Evolutionary conservation across 2,797 vertebrate genomes (phyloP).

Genomic region (Pitangus sulphuratus): DNA sequence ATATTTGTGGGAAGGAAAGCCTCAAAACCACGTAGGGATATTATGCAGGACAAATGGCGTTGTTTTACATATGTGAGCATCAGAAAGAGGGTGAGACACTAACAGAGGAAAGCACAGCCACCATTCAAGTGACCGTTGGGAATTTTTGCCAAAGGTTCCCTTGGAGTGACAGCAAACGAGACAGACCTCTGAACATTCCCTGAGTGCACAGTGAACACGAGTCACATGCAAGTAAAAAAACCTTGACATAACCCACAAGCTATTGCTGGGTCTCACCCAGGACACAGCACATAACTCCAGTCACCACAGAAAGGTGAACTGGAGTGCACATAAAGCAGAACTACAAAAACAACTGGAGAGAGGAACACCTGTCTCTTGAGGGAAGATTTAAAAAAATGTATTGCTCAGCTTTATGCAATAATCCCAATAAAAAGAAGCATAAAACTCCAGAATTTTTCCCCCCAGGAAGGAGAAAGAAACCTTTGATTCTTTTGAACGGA

Average conservation of each 20-base stretch:
- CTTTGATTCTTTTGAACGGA: slow-evolving; percentile 21
- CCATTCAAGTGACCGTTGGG: neutral
- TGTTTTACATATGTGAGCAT: neutral
- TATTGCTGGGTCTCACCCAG: neutral
- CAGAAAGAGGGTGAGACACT: neutral
- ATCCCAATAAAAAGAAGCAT: neutral
- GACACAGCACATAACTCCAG: neutral
- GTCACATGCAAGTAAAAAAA: neutral
- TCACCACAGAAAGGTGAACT: neutral
- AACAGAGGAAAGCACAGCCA: neutral
- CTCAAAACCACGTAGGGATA: neutral
- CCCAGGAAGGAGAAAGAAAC: neutral
- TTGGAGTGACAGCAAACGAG: neutral
- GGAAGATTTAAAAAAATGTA: neutral
- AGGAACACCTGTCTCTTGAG: neutral
- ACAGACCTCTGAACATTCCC: neutral
- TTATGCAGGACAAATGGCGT: neutral
- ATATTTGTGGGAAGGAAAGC: neutral
- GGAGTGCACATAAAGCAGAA: neutral
- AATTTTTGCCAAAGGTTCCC: neutral
- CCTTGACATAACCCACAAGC: neutral
- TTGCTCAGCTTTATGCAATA: neutral
- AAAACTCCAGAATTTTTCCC: neutral
- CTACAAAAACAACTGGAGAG: neutral
- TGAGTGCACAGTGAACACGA: neutral